These are phyloP conservation scores for Equus quagga DNA, from an alignment of 2,113 vertebrate genomes.

Conservation along the genomic window DNA sequence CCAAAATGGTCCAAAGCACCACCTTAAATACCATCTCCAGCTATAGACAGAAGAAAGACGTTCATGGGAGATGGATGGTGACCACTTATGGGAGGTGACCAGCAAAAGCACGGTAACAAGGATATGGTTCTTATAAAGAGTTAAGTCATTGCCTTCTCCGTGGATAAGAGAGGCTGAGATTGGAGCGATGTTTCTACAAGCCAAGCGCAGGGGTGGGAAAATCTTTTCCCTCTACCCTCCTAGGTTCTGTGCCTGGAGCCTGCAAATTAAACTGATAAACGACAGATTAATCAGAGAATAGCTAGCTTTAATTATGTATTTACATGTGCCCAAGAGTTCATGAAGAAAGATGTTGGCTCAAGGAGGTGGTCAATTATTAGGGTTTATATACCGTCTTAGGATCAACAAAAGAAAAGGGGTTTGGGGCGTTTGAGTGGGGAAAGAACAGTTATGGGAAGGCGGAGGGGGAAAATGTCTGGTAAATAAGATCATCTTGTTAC, in stretches of 20 bases:
- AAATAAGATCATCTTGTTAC: neutral
- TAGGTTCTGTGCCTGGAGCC: neutral
- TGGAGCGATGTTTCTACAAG: neutral
- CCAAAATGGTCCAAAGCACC: too few relatives aligned
- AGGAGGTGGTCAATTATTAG: neutral
- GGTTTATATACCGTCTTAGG: neutral
- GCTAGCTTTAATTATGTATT: neutral
- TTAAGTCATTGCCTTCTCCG: too few relatives aligned
- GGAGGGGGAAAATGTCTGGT: neutral
- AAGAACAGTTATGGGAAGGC: neutral
- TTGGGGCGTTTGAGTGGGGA: neutral
- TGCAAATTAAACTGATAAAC: neutral
- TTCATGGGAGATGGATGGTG: too few relatives aligned
- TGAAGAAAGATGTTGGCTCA: neutral
- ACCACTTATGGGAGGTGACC: too few relatives aligned
- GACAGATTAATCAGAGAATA: neutral
- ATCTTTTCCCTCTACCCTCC: neutral
- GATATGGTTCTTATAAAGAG: too few relatives aligned
- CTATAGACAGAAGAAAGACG: too few relatives aligned
- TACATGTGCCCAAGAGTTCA: neutral
- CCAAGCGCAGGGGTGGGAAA: neutral
- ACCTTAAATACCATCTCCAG: too few relatives aligned
- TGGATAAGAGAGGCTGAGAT: neutral
- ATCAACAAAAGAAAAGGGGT: neutral
- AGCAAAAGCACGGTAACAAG: too few relatives aligned